phyloP scores from a whole-genome alignment of 2,888 invertebrate genomes.

The Acleris emargana region DNA sequence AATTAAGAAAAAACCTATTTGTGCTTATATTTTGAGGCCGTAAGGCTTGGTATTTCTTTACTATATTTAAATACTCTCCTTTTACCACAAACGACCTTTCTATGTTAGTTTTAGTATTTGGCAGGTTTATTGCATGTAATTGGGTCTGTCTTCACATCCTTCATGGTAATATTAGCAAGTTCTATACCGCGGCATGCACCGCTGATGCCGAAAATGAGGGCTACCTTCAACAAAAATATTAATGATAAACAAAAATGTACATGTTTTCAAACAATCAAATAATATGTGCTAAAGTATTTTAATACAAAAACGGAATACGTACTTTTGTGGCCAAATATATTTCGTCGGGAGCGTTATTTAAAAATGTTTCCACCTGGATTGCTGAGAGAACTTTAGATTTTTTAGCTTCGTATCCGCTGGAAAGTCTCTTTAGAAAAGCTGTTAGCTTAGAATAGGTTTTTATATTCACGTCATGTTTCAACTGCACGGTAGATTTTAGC shows the following conservation, averaged over 20 bases:
- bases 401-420: neutral
- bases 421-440: neutral
- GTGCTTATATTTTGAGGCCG: neutral
- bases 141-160: too few relatives aligned
- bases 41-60: neutral
- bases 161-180: neutral
- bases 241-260: neutral
- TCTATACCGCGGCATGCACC: too few relatives aligned
- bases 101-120: too few relatives aligned
- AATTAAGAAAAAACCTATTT: too few relatives aligned
- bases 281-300: neutral
- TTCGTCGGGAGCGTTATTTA: neutral
- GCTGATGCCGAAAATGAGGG: too few relatives aligned
- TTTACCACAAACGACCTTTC: too few relatives aligned
- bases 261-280: neutral
- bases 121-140: too few relatives aligned
- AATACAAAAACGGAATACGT: neutral
- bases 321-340: neutral
- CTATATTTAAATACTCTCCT: neutral
- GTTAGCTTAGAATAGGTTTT: neutral
- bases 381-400: neutral
- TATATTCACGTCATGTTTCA: neutral
- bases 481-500: neutral
- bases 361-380: neutral
- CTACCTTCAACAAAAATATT: neutral